Base-by-base conservation (phyloP, 2,113 vertebrate genomes). In the Suncus etruscus region DNA sequence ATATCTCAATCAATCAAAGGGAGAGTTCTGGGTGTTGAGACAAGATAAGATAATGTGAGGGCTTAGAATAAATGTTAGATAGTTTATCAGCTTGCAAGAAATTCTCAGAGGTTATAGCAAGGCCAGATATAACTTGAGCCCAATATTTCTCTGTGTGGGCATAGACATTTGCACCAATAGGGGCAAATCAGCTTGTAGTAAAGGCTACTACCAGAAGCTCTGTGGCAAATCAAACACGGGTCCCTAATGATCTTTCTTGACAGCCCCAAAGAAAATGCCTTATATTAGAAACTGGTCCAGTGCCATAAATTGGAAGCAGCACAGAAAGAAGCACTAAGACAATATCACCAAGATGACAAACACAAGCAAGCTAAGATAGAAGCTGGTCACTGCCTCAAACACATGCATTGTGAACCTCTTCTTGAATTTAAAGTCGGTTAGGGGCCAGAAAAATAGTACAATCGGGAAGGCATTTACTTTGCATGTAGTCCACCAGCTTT, bases 201-300 rank as follows among this genome's bases (percentile, higher is more conserved):
- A 81, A 89, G 10, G 7, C 25, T 58, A 73, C 27, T 18, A 27
- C 12, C 10, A 50, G 29, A 83, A n/a, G 27, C 20, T 86, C 87
- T 83, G 48, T 12, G 32, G 48, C 2, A 76, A 88, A 69, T 48
- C 11, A 87, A 65, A 29, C 58, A 70, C 74, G 16, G 87, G 73
- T 93, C 79, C 80, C 47, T 31, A 69, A 72, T 66, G 65, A 92
- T 29, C 50, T 68, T 79, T 75, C 70, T 85, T 24, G 14, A 32
- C 18, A 27, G 24, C 27, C 65, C 65, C 32, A 22, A 73, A 92
- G 54, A 74, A 91, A 32, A 85, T 70, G 31, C 4, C 22, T 32
- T 3, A 74, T 50, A 82, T 58, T 25, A 78, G 47, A 94, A 85
- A 45, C 32, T 91, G 91, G 68, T 22, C 15, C 51, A 68, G 87